phyloP scores from a whole-genome alignment of 2,888 invertebrate genomes.

The Lottia scabra region DNA sequence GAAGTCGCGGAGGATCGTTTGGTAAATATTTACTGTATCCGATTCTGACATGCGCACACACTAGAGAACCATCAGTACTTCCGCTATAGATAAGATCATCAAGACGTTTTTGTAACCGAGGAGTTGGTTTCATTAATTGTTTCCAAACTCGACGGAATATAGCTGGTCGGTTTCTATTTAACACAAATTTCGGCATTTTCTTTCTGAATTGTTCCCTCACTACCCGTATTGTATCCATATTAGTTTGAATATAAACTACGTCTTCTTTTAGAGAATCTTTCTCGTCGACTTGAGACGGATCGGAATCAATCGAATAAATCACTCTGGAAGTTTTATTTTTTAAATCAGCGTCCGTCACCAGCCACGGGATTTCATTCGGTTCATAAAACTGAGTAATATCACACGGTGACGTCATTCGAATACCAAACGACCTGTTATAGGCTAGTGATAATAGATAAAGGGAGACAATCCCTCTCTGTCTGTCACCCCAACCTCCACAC shows the following conservation, averaged over 20 bases:
- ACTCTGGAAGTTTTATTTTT: slow-evolving; percentile 9
- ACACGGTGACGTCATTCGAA: slow-evolving; percentile 30
- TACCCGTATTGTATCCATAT: slow-evolving; percentile 11
- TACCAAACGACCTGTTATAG: slow-evolving; percentile 27
- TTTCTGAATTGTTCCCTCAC: slow-evolving; percentile 9
- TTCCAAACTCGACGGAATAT: slow-evolving; percentile 23
- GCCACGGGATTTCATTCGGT: slow-evolving; percentile 30
- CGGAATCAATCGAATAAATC: slow-evolving; percentile 16
- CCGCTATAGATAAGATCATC: slow-evolving; percentile 14
- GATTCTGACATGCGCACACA: slow-evolving; percentile 28
- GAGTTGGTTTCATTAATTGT: slow-evolving; percentile 25
- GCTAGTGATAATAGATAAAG: slow-evolving; percentile 26
- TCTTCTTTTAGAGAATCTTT: slow-evolving; percentile 27
- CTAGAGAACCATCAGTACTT: slow-evolving; percentile 6
- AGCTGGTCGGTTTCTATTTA: neutral
- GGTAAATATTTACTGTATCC: slow-evolving; percentile 24
- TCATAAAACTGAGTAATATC: slow-evolving; percentile 29
- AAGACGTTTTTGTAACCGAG: slow-evolving; percentile 14
- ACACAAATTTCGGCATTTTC: slow-evolving; percentile 24
- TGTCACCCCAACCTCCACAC: slow-evolving; percentile 36
- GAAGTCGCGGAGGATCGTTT: slow-evolving; percentile 12
- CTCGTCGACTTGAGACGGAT: slow-evolving; percentile 19
- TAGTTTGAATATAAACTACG: slow-evolving; percentile 30
- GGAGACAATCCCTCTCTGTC: slow-evolving; percentile 30
- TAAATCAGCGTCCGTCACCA: slow-evolving; percentile 20